Evolutionary conservation across 2,113 vertebrate genomes (phyloP).

Genomic region (Corythaixoides concolor): DNA sequence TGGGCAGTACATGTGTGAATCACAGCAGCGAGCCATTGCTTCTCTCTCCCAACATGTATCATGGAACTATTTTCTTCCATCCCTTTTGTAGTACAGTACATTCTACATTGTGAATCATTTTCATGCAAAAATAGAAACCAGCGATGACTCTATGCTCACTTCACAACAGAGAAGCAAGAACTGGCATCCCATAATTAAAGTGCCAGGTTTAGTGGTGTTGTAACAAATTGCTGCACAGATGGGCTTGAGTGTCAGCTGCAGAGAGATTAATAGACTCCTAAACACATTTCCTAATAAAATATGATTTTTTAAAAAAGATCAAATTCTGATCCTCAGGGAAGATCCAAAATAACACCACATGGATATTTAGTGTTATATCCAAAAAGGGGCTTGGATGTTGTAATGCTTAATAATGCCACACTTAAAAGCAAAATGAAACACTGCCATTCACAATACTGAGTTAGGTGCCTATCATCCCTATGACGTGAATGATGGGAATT

Average conservation of each 20-base stretch:
- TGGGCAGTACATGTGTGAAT: conserved; percentile 50
- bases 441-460: not conserved
- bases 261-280: not conserved
- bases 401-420: not conserved
- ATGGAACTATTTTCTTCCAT: conserved; percentile 55
- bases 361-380: not conserved
- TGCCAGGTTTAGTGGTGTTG: not conserved
- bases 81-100: conserved; percentile 59
- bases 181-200: conserved; percentile 28
- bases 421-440: not conserved
- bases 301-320: not conserved
- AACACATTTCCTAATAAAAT: not conserved
- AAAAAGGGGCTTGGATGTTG: not conserved
- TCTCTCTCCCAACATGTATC: conserved; percentile 58
- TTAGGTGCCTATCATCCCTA: not conserved
- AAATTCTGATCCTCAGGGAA: not conserved
- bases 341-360: not conserved
- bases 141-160: not conserved
- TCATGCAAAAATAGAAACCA: conserved; percentile 51
- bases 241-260: not conserved
- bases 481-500: not conserved
- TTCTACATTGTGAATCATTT: conserved; percentile 66
- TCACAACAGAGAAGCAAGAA: conserved; percentile 21
- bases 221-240: not conserved
- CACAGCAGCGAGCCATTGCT: conserved; percentile 49